These are phyloP conservation scores for Octonoba sinensis DNA, from an alignment of 2,888 invertebrate species.

Conservation along the genomic window DNA sequence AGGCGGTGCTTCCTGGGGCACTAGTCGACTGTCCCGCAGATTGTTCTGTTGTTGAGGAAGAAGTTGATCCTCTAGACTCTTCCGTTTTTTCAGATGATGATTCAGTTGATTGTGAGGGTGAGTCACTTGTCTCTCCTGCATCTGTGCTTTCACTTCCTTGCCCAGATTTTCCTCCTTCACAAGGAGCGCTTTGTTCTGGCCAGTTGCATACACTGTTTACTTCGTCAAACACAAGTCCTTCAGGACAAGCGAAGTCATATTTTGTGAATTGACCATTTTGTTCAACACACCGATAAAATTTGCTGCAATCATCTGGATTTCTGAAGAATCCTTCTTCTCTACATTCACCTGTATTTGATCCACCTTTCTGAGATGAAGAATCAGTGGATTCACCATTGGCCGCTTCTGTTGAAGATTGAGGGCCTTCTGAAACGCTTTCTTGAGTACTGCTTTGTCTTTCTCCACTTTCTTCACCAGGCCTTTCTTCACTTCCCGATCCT, in stretches of 20 bases:
- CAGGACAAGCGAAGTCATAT: conserved; percentile 85
- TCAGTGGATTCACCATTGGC: not conserved
- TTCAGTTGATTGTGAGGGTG: conserved; percentile 2
- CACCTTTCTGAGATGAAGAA: no score
- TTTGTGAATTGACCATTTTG: conserved; percentile 82
- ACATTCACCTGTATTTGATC: conserved; percentile 39
- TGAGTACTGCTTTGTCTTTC: no score
- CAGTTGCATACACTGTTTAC: conserved; percentile 78
- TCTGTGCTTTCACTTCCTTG: conserved; percentile 1
- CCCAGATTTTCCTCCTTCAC: conserved; percentile 69
- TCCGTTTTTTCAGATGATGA: not conserved
- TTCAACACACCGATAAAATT: conserved; percentile 86
- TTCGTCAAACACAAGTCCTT: conserved; percentile 81
- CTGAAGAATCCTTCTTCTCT: conserved; percentile 65
- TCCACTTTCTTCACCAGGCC: no score
- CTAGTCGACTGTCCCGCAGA: not conserved
- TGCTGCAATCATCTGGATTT: conserved; percentile 67
- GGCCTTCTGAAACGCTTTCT: no score
- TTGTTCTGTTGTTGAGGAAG: conserved; percentile 3
- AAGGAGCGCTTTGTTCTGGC: conserved; percentile 82
- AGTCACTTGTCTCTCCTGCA: not conserved
- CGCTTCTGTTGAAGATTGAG: not conserved
- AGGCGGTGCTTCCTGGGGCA: not conserved
- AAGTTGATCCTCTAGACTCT: conserved; percentile 11
- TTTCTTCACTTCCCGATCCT: no score